These are phyloP conservation scores for Bicyclus anynana DNA, from an alignment of 1,140 invertebrate species.

Conservation along the genomic window DNA sequence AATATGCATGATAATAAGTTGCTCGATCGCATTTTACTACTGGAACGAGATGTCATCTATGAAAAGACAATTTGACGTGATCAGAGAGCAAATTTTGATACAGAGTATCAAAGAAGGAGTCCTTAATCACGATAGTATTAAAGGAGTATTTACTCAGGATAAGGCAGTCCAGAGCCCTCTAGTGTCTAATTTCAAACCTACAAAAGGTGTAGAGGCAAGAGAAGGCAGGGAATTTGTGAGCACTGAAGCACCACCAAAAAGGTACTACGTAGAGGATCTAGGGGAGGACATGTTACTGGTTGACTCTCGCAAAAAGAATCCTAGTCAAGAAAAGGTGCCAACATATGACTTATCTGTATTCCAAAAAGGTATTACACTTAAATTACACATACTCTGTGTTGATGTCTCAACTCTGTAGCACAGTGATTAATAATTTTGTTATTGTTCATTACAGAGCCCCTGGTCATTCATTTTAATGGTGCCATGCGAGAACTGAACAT, in stretches of 20 bases:
- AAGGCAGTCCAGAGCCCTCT: conserved; percentile 48
- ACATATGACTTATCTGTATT: conserved; percentile 41
- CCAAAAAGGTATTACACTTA: conserved; percentile 48
- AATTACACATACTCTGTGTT: background rate
- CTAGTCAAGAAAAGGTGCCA: conserved; percentile 40
- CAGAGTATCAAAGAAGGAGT: conserved; percentile 46
- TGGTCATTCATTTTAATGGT: conserved; percentile 65
- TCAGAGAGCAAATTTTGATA: conserved; percentile 55
- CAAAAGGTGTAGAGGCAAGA: conserved; percentile 32
- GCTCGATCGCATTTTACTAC: conserved; percentile 63
- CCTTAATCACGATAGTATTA: too few relatives aligned
- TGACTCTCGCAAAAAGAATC: conserved; percentile 59
- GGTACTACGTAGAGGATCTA: conserved; percentile 60
- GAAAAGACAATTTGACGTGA: conserved; percentile 51
- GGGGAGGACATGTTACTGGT: conserved; percentile 62
- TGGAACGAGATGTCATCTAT: conserved; percentile 66
- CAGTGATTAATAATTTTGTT: conserved; percentile 3
- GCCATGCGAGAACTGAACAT: conserved; percentile 47
- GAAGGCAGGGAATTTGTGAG: conserved; percentile 37
- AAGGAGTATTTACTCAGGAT: conserved; percentile 36
- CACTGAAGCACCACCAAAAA: conserved; percentile 36
- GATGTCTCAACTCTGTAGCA: background rate
- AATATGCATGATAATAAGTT: conserved; percentile 58
- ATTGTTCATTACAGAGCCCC: conserved; percentile 47
- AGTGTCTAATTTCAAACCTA: conserved; percentile 40